phyloP scores from a whole-genome alignment of 2,888 invertebrate genomes.

The Patella depressa region DNA sequence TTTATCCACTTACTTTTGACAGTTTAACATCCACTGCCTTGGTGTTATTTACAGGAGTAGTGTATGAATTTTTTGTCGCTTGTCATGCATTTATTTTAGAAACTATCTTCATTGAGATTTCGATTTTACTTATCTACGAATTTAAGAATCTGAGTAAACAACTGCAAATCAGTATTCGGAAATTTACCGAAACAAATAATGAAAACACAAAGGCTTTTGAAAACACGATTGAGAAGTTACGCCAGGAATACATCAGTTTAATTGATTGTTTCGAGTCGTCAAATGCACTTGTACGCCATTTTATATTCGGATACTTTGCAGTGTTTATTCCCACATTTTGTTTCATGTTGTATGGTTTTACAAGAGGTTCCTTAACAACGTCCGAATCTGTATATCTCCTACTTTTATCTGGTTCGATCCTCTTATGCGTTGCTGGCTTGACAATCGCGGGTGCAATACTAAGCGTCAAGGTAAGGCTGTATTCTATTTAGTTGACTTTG shows the following conservation, averaged over 20 bases:
- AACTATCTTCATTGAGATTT: no score
- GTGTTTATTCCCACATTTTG: background rate
- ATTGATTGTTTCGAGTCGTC: background rate
- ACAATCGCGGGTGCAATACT: no score
- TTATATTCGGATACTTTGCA: background rate
- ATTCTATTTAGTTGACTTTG: no score
- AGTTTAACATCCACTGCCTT: background rate
- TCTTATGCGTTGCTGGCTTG: no score
- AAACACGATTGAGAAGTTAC: background rate
- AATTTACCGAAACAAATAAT: no score
- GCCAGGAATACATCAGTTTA: background rate
- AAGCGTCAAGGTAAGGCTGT: no score
- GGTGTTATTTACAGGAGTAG: background rate
- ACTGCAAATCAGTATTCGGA: no score
- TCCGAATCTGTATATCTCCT: background rate
- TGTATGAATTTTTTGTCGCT: no score
- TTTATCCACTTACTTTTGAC: background rate
- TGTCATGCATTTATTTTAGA: no score
- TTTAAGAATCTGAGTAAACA: background rate
- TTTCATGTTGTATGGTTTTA: conserved; percentile 2
- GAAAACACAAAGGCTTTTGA: background rate
- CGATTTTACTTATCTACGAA: background rate
- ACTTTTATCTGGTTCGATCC: no score
- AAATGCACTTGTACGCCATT: background rate
- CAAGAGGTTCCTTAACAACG: background rate